Percentiles rank a stretch among this genome's conserved stretches.
Conservation (phyloP, 1,140 invertebrate species). For the Phocides pigmalion region DNA sequence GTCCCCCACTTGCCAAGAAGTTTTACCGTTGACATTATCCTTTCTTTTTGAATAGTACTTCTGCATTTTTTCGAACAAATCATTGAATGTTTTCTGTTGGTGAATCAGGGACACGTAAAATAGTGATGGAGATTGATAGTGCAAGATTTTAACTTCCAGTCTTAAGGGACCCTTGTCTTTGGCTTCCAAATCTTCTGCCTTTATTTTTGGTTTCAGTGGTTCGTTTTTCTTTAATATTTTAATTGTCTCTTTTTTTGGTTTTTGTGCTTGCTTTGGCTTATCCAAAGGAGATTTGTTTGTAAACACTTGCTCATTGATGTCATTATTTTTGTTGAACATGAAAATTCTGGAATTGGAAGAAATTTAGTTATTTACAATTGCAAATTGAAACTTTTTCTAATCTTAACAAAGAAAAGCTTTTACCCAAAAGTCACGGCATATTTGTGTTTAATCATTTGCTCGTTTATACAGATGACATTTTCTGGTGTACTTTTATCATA, state of each 20-base stretch:
- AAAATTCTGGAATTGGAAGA: slow-evolving; percentile 53
- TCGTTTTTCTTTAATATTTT: slow-evolving; percentile 40
- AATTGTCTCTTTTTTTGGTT: slow-evolving; percentile 25
- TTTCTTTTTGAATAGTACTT: slow-evolving; percentile 73
- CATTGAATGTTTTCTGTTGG: slow-evolving; percentile 63
- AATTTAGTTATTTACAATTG: background rate
- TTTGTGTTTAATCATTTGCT: slow-evolving; percentile 67
- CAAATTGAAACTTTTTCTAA: too few relatives aligned
- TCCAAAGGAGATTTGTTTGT: slow-evolving; percentile 54
- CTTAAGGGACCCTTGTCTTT: slow-evolving; percentile 81
- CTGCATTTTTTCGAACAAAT: slow-evolving; percentile 77
- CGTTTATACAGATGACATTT: slow-evolving; percentile 59
- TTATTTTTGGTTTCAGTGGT: slow-evolving; percentile 31
- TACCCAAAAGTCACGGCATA: slow-evolving; percentile 71
- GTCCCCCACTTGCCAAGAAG: slow-evolving; percentile 69
- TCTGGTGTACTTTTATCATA: slow-evolving; percentile 56
- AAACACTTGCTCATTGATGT: slow-evolving; percentile 48
- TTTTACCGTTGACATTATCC: slow-evolving; percentile 43
- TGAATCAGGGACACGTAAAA: slow-evolving; percentile 81
- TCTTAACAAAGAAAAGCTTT: slow-evolving; percentile 11
- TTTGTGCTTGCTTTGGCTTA: slow-evolving; percentile 31
- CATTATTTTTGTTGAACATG: slow-evolving; percentile 58
- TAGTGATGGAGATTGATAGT: slow-evolving; percentile 79
- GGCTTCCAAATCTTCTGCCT: slow-evolving; percentile 53
- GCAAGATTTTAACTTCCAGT: slow-evolving; percentile 76